Percentiles rank a stretch among this genome's conserved stretches.
Evolutionary conservation across 2,888 invertebrate genomes (phyloP).

Genomic region (Hirtodrosophila confusa): DNA sequence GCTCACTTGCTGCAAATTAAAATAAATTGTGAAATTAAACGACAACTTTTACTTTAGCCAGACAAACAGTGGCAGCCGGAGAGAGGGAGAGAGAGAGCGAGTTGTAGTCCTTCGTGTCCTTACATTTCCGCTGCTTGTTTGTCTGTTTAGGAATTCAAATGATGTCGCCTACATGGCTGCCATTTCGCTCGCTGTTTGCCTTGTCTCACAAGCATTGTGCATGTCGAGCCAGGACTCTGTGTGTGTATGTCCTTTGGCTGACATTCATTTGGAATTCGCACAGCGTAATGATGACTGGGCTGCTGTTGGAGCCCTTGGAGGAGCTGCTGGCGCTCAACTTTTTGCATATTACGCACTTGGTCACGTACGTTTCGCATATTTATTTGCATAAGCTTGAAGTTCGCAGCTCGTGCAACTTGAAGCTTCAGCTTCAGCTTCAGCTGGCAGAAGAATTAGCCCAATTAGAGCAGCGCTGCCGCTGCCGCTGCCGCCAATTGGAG

Average conservation of each 20-base stretch:
- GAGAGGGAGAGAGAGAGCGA: not conserved
- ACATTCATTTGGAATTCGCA: constrained; percentile 76
- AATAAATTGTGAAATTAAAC: constrained; percentile 76
- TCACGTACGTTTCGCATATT: constrained; percentile 71
- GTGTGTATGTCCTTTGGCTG: constrained; percentile 67
- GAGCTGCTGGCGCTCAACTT: constrained; percentile 50
- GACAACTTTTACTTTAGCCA: constrained; percentile 68
- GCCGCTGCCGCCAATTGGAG: constrained; percentile 21
- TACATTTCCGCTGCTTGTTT: constrained; percentile 19
- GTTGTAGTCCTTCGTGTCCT: not conserved
- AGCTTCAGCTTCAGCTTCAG: constrained; percentile 29
- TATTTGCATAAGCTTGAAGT: constrained; percentile 72
- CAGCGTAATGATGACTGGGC: constrained; percentile 66
- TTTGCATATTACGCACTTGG: constrained; percentile 78
- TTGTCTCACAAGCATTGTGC: constrained; percentile 52
- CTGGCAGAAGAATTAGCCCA: constrained; percentile 63
- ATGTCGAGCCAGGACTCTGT: constrained; percentile 16
- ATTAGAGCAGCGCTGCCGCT: constrained; percentile 37
- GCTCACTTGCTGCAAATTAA: constrained; percentile 65
- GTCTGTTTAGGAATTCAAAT: constrained; percentile 71
- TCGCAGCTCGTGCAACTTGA: constrained; percentile 40
- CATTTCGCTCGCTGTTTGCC: constrained; percentile 39
- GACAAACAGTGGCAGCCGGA: constrained; percentile 25
- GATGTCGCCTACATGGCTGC: constrained; percentile 63
- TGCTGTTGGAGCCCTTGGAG: constrained; percentile 17